Evolutionary conservation across 2,888 invertebrate species (phyloP).

Genomic region (Neoscelio sp.): DNA sequence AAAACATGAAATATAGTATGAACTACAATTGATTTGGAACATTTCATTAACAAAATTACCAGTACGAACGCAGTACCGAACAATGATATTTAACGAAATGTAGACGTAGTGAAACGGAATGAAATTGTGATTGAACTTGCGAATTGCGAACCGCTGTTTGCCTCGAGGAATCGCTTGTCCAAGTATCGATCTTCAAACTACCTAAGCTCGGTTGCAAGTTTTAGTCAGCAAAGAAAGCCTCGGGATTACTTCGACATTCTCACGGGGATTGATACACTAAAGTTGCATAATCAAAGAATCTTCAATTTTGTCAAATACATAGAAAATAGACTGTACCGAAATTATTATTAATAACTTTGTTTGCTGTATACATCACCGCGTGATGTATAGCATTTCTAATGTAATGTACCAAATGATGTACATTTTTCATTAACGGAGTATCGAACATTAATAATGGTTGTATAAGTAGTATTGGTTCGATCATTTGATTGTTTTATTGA

Average conservation of each 20-base stretch:
- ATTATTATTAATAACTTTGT: constrained; percentile 36
- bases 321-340: constrained; percentile 5
- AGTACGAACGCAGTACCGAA: not conserved
- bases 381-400: not conserved
- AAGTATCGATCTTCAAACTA: constrained; percentile 56
- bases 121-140: constrained; percentile 46
- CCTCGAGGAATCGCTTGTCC: constrained; percentile 53
- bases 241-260: constrained; percentile 48
- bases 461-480: too few species aligned
- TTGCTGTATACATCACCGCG: not conserved
- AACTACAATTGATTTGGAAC: not conserved
- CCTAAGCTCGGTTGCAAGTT: constrained; percentile 54
- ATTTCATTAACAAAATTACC: constrained; percentile 38
- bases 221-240: constrained; percentile 49
- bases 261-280: constrained; percentile 32
- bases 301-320: constrained; percentile 26
- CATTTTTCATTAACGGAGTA: not conserved
- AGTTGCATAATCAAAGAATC: constrained; percentile 52
- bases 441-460: too few species aligned
- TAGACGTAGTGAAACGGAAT: constrained; percentile 40
- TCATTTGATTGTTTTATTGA: too few species aligned
- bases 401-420: not conserved
- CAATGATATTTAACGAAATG: constrained; percentile 35
- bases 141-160: constrained; percentile 56
- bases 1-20: constrained; percentile 9